Base-by-base conservation (phyloP, 1,140 invertebrate species). In the Lutraria rhynchaena region DNA sequence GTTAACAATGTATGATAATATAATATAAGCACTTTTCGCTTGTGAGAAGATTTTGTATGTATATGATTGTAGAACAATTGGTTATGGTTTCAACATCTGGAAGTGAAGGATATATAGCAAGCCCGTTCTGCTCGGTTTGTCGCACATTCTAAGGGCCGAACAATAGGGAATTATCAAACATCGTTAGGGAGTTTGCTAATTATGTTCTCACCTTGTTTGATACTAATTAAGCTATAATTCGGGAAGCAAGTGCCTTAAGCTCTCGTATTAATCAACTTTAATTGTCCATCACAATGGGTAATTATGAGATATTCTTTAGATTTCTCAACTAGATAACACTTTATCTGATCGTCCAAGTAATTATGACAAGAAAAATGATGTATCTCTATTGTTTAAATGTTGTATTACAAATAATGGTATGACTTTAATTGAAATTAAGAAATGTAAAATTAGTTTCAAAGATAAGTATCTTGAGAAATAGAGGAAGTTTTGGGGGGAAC, bases 251-350 rank as follows among this genome's bases (percentile, higher is more conserved):
- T 27, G 37, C 63, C 63, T 67, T 67, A 67, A 67, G 63, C 63
- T 1, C 27, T 29, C 44, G 63, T 27, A n/a, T n/a, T 51, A 41
- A 41, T 41, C 15, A 41, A 5, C 37, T 15, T 15, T 41, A 15
- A 41, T 41, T 41, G 37, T 41, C 5, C 15, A 41, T 46, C 1
- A 67, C 63, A 49, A 49, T 51, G 49, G 63, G 44, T 67, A 46
- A 67, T 67, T 46, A 67, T 5, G 63, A 27, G 63, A 67, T 46
- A 3, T 29, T 46, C 49, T 15, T 46, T 29, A 67, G 63, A 67
- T 67, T 67, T 67, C 63, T 67, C 44, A 46, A 46, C 41, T n/a
- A 46, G 63, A 67, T 67, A 67, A 49, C 63, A 67, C 63, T 41
- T 67, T 67, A 31, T 67, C 63, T 41, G 41, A 67, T 67, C 37